Evolutionary conservation across 1,140 invertebrate genomes (phyloP).

Genomic region (Daktulosphaira vitifoliae): DNA sequence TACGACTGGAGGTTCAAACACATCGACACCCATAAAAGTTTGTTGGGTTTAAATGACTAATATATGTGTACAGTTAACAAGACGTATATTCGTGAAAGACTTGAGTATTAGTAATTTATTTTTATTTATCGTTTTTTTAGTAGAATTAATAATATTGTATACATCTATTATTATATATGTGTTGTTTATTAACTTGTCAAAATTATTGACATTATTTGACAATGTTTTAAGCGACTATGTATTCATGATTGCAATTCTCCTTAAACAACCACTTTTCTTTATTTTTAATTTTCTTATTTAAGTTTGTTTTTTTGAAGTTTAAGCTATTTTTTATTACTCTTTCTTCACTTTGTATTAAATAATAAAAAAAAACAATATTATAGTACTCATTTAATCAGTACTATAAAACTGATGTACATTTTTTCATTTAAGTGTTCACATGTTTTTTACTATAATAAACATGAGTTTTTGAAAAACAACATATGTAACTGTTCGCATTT

Average conservation of each 20-base stretch:
- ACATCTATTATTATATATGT: background rate
- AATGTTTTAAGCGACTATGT: background rate
- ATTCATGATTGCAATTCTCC: background rate
- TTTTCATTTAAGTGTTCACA: too few relatives aligned
- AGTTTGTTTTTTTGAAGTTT: too few relatives aligned
- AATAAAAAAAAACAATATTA: background rate
- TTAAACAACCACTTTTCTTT: background rate
- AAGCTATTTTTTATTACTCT: background rate
- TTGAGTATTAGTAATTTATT: conserved; percentile 27
- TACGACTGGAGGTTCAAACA: conserved; percentile 12
- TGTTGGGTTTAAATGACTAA: conserved; percentile 18
- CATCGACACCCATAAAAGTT: conserved; percentile 27
- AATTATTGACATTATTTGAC: too few relatives aligned
- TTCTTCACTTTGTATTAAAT: conserved; percentile 7
- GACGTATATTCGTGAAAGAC: conserved; percentile 1
- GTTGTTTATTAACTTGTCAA: too few relatives aligned
- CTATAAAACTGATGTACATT: too few relatives aligned
- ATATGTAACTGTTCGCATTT: too few relatives aligned
- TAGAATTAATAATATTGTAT: conserved; percentile 10
- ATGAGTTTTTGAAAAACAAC: too few relatives aligned
- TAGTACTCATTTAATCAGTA: too few relatives aligned
- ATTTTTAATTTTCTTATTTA: background rate
- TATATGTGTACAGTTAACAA: background rate
- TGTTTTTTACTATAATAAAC: too few relatives aligned
- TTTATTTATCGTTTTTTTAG: conserved; percentile 27